Conservation (phyloP, 2,797 vertebrate genomes). For the Enoplosus armatus region DNA sequence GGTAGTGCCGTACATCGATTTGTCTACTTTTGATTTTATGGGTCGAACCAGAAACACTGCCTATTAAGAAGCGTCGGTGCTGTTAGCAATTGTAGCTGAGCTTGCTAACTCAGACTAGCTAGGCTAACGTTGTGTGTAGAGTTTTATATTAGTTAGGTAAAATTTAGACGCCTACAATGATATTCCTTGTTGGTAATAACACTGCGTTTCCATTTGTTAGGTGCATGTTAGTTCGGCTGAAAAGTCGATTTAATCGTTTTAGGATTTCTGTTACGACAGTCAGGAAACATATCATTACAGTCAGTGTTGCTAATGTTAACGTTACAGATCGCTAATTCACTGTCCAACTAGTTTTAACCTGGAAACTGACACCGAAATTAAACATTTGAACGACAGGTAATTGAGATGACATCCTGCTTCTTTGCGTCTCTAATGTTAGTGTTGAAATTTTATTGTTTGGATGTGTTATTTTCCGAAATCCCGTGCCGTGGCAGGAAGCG, state of each 20-base stretch:
- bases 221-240: fast-evolving
- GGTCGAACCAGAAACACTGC: fast-evolving
- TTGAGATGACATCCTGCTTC: fast-evolving
- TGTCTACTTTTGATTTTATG: not conserved
- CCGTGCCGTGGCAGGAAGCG: not conserved
- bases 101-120: conserved; percentile 56
- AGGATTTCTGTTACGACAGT: not conserved
- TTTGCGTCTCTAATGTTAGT: not conserved
- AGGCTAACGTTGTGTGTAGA: conserved; percentile 33
- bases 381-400: not conserved
- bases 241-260: fast-evolving
- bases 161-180: not conserved
- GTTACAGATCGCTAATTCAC: not conserved
- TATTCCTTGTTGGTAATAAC: fast-evolving
- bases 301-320: conserved; percentile 17
- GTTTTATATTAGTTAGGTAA: not conserved
- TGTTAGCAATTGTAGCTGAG: conserved; percentile 56
- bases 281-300: not conserved
- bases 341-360: not conserved
- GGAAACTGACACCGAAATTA: not conserved
- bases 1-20: conserved; percentile 70
- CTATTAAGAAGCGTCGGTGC: not conserved
- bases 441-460: not conserved
- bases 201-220: fast-evolving
- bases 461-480: not conserved